These are phyloP conservation scores for human (Homo sapiens) DNA, from an alignment of 2,113 vertebrate species.

Conservation along the genomic window DNA sequence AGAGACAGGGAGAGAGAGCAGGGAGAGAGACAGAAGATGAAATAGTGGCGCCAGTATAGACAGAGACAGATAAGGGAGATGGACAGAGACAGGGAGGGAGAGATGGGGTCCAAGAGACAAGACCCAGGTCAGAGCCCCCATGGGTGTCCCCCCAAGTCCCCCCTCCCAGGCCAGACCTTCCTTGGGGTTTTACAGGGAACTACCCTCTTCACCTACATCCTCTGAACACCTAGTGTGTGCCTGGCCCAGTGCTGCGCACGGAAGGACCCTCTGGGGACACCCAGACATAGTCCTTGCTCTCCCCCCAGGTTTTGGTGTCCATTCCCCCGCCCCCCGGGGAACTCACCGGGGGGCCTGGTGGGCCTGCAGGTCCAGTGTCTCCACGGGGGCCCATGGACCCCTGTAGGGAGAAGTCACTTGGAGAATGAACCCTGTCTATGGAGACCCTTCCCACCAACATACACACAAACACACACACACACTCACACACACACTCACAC, in stretches of 20 bases:
- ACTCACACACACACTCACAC: not conserved
- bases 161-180: not conserved
- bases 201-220: not conserved
- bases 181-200: not conserved
- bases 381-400: conserved; percentile 87
- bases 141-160: no score
- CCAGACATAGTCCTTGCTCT: not conserved
- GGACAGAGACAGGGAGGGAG: not conserved
- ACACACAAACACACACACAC: not conserved
- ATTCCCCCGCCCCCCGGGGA: not conserved
- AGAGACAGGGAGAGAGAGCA: not conserved
- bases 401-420: conserved; percentile 71
- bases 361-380: conserved; percentile 86
- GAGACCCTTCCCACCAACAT: not conserved
- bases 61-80: not conserved
- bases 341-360: conserved; percentile 89
- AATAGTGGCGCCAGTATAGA: not conserved
- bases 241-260: not conserved
- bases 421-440: not conserved
- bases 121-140: not conserved
- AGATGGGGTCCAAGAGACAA: not conserved
- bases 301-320: no score
- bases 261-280: not conserved
- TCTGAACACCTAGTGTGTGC: not conserved
- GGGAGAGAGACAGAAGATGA: not conserved